phyloP scores from a whole-genome alignment of 2,113 vertebrate species.

The Ailuropoda melanoleuca region DNA sequence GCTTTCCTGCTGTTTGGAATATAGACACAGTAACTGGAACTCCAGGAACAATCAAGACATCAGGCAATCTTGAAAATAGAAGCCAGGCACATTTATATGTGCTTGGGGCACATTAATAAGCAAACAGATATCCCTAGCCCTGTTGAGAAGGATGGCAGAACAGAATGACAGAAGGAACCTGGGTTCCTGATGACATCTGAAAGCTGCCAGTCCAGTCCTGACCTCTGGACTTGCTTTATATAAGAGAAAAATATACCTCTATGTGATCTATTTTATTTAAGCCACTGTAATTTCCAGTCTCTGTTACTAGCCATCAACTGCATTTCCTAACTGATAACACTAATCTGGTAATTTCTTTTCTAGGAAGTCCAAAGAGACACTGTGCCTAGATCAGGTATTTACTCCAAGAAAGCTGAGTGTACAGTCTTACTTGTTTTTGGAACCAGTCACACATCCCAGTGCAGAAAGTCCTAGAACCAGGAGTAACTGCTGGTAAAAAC shows the following conservation, averaged over 20 bases:
- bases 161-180: not conserved
- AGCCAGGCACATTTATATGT: conserved; percentile 11
- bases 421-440: not conserved
- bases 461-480: not conserved
- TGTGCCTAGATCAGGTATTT: not conserved
- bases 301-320: not conserved
- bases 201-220: not conserved
- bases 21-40: not conserved
- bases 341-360: not conserved
- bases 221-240: not conserved
- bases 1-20: conserved; percentile 14
- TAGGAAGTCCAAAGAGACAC: not conserved
- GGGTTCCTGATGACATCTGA: not conserved
- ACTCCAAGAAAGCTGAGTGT: not conserved
- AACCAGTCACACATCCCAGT: not conserved
- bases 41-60: not conserved
- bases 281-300: not conserved
- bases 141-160: not conserved
- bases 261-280: not conserved
- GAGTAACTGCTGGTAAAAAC: not conserved
- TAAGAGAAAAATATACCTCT: not conserved
- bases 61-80: conserved; percentile 40
- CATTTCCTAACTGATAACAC: not conserved
- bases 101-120: not conserved
- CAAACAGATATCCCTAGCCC: not conserved